Percentiles rank a stretch among this genome's conserved stretches.
Evolutionary conservation across 2,797 vertebrate species (phyloP).

Genomic region (Eutrigla gurnardus): DNA sequence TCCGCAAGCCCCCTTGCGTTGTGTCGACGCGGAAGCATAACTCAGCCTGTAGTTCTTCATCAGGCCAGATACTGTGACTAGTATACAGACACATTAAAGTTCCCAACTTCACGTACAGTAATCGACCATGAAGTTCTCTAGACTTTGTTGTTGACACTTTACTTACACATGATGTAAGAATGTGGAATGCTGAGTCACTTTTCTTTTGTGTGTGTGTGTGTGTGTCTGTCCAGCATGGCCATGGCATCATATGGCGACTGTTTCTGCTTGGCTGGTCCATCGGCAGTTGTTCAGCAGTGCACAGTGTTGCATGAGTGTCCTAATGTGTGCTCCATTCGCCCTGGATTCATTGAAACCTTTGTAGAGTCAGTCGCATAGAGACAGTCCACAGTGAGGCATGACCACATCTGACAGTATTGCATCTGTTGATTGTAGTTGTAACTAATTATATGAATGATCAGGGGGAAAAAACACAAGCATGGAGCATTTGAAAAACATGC

Average conservation of each 20-base stretch:
- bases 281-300: constrained; percentile 57
- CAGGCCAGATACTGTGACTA: neutral
- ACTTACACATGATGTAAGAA: neutral
- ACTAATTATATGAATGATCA: neutral
- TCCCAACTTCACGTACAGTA: neutral
- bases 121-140: neutral
- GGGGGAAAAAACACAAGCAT: neutral
- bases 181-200: constrained; percentile 11
- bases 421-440: constrained; percentile 9
- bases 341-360: constrained; percentile 72
- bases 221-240: constrained; percentile 80
- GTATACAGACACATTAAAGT: neutral
- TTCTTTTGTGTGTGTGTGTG: constrained; percentile 37
- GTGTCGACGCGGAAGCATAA: too few species aligned
- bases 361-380: constrained; percentile 66
- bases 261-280: constrained; percentile 78
- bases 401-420: neutral
- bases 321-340: constrained; percentile 63
- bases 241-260: constrained; percentile 64
- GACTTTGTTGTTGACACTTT: neutral
- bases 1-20: too few species aligned
- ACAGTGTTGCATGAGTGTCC: constrained; percentile 78
- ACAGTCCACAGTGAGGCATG: constrained; percentile 35
- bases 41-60: too few species aligned
- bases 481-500: neutral